Evolutionary conservation across 2,797 vertebrate species (phyloP).

Genomic region (Cygnus olor): DNA sequence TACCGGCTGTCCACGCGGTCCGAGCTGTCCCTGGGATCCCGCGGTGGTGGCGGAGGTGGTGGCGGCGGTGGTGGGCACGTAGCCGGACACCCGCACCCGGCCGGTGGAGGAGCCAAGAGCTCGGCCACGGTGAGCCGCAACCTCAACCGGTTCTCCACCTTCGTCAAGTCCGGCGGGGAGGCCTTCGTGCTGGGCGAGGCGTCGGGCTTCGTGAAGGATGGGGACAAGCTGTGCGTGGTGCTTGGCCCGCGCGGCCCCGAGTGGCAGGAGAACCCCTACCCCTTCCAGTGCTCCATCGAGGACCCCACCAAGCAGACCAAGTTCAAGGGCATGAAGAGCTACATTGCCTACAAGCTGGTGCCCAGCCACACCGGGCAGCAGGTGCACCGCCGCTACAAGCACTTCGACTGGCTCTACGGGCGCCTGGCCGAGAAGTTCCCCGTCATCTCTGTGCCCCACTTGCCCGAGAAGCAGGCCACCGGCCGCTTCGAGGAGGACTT

Average conservation of each 20-base stretch:
- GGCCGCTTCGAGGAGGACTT: slow-evolving; percentile 99
- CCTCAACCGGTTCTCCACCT: slow-evolving; percentile 95
- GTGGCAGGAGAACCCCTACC: slow-evolving; percentile 98
- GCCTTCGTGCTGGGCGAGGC: slow-evolving; percentile 95
- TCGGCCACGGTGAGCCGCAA: slow-evolving; percentile 93
- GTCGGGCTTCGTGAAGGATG: slow-evolving; percentile 91
- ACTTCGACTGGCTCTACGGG: slow-evolving; percentile 97
- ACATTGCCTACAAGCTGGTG: slow-evolving; percentile 96
- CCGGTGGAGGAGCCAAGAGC: slow-evolving; percentile 79
- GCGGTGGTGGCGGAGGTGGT: background rate
- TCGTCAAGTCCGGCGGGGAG: slow-evolving; percentile 95
- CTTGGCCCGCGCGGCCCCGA: slow-evolving; percentile 89
- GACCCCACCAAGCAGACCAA: slow-evolving; percentile 99
- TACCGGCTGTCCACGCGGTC: slow-evolving; percentile 87
- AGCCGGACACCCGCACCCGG: slow-evolving; percentile 50
- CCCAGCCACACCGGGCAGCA: slow-evolving; percentile 90
- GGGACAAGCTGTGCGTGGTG: slow-evolving; percentile 94
- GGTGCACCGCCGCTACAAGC: slow-evolving; percentile 95
- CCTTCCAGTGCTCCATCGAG: slow-evolving; percentile 91
- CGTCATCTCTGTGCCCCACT: slow-evolving; percentile 94
- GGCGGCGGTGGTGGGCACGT: background rate
- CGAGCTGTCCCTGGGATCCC: slow-evolving; percentile 75
- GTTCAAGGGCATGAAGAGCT: slow-evolving; percentile 99
- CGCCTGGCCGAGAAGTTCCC: slow-evolving; percentile 96
- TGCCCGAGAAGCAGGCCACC: slow-evolving; percentile 97